Percentiles rank a stretch among this genome's conserved stretches.
Evolutionary conservation across 2,797 vertebrate species (phyloP).

Genomic region (Threskiornis aethiopicus): DNA sequence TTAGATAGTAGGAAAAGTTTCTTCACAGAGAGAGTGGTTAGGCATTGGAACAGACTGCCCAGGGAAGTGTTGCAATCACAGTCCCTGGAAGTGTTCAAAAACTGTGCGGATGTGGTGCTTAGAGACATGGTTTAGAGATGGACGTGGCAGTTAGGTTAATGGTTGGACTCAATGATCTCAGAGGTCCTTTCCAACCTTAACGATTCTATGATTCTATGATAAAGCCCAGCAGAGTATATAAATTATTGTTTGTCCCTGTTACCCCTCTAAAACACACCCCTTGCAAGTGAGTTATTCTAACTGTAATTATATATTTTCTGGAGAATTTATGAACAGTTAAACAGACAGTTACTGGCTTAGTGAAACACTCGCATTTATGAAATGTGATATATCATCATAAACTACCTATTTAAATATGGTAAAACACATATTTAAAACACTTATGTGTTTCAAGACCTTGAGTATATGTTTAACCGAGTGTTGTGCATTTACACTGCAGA

Average conservation of each 20-base stretch:
- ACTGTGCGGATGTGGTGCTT: too few species aligned
- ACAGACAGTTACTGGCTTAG: neutral
- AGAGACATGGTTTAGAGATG: too few species aligned
- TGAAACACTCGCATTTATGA: neutral
- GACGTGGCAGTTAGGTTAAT: too few species aligned
- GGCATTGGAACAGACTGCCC: too few species aligned
- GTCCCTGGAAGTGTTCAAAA: too few species aligned
- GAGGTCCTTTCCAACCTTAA: too few species aligned
- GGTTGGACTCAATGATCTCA: too few species aligned
- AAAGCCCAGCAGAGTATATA: neutral
- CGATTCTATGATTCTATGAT: too few species aligned
- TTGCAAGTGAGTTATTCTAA: neutral
- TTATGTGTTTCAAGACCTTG: neutral
- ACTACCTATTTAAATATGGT: neutral
- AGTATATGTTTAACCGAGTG: neutral
- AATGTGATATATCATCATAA: neutral
- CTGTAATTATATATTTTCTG: neutral
- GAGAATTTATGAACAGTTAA: neutral
- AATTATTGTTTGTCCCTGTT: neutral
- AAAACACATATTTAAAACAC: neutral
- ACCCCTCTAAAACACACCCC: neutral
- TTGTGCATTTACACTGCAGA: neutral
- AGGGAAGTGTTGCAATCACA: too few species aligned
- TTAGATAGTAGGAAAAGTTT: too few species aligned
- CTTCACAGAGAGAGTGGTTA: too few species aligned